phyloP scores from a whole-genome alignment of 2,113 vertebrate species.

The Corythaixoides concolor region DNA sequence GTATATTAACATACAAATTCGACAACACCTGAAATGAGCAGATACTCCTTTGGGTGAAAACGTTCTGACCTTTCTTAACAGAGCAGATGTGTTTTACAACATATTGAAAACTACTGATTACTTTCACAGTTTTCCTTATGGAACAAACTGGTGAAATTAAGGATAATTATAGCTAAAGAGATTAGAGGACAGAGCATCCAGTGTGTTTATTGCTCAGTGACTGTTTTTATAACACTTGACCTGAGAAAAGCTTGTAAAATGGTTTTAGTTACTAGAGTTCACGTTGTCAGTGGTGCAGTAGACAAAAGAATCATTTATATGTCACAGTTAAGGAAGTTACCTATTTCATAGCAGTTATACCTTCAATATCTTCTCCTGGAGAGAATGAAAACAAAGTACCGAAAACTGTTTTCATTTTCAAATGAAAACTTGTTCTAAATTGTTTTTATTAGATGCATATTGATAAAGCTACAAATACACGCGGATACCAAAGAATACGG shows the following conservation, averaged over 20 bases:
- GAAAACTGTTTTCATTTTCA: background rate
- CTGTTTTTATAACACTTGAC: constrained; percentile 54
- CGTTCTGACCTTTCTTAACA: background rate
- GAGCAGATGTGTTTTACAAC: constrained; percentile 1
- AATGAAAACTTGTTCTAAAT: background rate
- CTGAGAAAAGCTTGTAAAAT: constrained; percentile 16
- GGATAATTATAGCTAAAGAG: background rate
- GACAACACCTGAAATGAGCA: background rate
- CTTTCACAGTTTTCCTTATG: constrained; percentile 15
- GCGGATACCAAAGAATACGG: background rate
- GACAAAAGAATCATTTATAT: background rate
- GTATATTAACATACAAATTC: background rate
- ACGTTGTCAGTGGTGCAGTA: background rate
- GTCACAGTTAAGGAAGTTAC: background rate
- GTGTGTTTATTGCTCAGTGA: constrained; percentile 29
- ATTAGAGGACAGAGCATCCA: background rate
- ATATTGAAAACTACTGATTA: constrained; percentile 9
- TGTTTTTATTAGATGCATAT: background rate
- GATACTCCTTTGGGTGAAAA: background rate
- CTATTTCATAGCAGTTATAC: background rate
- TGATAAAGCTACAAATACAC: background rate
- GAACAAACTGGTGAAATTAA: constrained; percentile 34
- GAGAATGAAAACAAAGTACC: background rate
- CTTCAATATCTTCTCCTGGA: background rate
- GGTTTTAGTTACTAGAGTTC: background rate